Conservation (phyloP, 2,797 vertebrate species). For the Falco concolor region DNA sequence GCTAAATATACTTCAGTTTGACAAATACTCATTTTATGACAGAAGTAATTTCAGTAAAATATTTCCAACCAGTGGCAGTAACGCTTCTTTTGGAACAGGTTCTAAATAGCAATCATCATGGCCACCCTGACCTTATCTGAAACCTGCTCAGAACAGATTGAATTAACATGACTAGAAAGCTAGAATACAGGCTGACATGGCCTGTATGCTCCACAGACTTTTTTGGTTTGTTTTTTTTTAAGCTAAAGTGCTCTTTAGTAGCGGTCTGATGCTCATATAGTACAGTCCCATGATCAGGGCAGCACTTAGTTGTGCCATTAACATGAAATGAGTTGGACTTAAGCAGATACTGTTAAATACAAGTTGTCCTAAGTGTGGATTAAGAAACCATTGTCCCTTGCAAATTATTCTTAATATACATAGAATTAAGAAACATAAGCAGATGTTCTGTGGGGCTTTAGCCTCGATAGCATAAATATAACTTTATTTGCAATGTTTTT, state of each 20-base stretch:
- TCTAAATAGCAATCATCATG: not conserved
- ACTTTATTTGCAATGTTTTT: not conserved
- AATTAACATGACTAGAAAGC: not conserved
- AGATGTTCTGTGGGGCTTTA: not conserved
- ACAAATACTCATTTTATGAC: not conserved
- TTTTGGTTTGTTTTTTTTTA: not conserved
- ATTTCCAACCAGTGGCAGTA: not conserved
- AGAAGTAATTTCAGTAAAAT: constrained; percentile 5
- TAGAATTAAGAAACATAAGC: not conserved
- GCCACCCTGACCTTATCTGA: not conserved
- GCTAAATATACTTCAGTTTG: not conserved
- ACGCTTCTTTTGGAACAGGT: constrained; percentile 22
- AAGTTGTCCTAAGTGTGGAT: not conserved
- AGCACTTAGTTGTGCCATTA: not conserved
- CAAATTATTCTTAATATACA: not conserved
- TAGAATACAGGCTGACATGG: not conserved
- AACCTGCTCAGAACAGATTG: not conserved
- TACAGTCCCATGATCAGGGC: not conserved
- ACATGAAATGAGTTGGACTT: not conserved
- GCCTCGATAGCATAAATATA: not conserved
- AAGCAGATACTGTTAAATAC: not conserved
- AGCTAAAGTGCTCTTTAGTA: not conserved
- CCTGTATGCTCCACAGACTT: not conserved
- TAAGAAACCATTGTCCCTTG: not conserved
- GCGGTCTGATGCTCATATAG: not conserved